Evolutionary conservation across 1,140 invertebrate genomes (phyloP), one percentile per base, ranked within the genome.

Genomic region (Zaprionus camerounensis): DNA sequence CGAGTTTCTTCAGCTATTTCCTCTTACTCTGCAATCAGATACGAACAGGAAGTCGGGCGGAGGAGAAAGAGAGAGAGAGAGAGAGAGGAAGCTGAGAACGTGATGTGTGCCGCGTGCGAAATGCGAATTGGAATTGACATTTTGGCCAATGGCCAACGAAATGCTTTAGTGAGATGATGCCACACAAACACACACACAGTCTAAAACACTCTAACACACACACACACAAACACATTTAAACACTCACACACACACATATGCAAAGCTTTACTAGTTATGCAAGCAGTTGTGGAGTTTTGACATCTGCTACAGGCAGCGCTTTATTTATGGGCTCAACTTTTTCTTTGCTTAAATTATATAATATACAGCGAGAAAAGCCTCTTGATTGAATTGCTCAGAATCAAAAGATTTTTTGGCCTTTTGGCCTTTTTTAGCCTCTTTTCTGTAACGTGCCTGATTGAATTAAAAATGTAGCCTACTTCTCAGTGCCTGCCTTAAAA

Each of bases 41-140:
- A 66, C 2, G 12, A 31, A 15, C 26, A 36, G 41, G 7, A 38
- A 59, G 3, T 34, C 31, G 31, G 31, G 31, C 26, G 22, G 2
- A 28, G 17, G 51, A 28, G 20, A n/a, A 12, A 34, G 13, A 56
- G 13, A 22, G 17, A 9, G 12, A 28, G 12, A 44, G 28, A 46
- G 51, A 26, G 28, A 15, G 24, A 17, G 28, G 44, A 26, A 63
- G 59, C 26, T 58, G 55, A 49, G 66, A 72, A 81, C 67, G 72
- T 86, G 82, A 86, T 86, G 80, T 87, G 72, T 66, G 72, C 61
- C 76, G 71, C 66, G 71, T 76, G 64, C 64, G 73, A 69, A 65
- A 46, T 68, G 41, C 84, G 69, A 73, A 87, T 83, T 76, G 80
- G 38, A 79, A 84, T 81, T 84, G 84, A 84, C 85, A 88, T 84